Percentiles rank a stretch among this genome's conserved stretches.
Evolutionary conservation across 1,140 invertebrate genomes (phyloP).

Genomic region (Yoshiicerus persimilis): DNA sequence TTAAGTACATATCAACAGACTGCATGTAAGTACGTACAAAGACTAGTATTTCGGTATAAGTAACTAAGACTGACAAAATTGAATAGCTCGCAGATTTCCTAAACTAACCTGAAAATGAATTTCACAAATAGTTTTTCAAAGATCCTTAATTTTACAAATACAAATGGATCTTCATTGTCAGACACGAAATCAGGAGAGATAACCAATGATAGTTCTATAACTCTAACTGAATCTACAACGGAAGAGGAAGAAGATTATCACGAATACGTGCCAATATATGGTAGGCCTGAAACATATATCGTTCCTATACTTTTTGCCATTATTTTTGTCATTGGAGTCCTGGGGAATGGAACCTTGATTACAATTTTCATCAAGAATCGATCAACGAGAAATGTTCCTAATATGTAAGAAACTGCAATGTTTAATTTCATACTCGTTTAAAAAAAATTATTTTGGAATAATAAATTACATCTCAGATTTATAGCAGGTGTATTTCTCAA

Average conservation of each 20-base stretch:
- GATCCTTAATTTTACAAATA: too few relatives aligned
- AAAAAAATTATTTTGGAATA: too few relatives aligned
- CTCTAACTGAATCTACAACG: neutral
- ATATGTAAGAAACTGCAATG: conserved; percentile 63
- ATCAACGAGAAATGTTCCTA: conserved; percentile 84
- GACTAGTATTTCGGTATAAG: too few relatives aligned
- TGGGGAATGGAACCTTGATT: conserved; percentile 86
- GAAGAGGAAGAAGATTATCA: neutral
- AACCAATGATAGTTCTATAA: neutral
- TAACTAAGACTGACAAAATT: too few relatives aligned
- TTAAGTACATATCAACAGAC: too few relatives aligned
- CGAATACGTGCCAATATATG: neutral
- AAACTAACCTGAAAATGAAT: too few relatives aligned
- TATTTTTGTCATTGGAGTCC: conserved; percentile 82
- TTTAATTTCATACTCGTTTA: too few relatives aligned
- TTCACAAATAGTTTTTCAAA: too few relatives aligned
- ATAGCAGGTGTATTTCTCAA: neutral
- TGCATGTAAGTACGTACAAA: too few relatives aligned
- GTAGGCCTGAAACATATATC: conserved; percentile 76
- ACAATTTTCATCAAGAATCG: conserved; percentile 76
- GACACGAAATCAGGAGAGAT: neutral
- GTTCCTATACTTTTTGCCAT: conserved; percentile 74
- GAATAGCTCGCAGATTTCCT: too few relatives aligned
- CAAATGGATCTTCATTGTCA: neutral
- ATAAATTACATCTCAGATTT: too few relatives aligned